A percentile compares a stretch with the other conserved stretches of the same genome.
Conservation (phyloP, 2,888 invertebrate species). For the Macrophya alboannulata region DNA sequence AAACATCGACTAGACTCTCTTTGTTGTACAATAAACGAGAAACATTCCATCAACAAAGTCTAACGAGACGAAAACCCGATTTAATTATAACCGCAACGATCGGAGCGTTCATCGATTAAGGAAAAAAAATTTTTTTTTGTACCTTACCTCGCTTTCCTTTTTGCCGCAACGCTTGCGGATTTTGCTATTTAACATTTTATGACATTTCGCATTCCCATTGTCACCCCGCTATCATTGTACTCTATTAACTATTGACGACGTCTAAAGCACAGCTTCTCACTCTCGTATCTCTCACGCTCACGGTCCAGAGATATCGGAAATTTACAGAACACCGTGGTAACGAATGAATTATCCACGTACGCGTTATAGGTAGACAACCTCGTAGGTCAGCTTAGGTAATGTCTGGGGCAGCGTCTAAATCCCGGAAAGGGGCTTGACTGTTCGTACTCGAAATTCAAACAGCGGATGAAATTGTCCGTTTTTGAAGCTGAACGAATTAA, state of each 20-base stretch:
- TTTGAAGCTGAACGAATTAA: neutral
- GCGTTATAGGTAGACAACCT: constrained; percentile 44
- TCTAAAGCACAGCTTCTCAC: constrained; percentile 8
- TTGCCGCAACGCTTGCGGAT: neutral
- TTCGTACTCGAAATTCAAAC: neutral
- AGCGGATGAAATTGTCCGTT: neutral
- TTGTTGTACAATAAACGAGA: neutral
- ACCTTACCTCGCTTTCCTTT: neutral
- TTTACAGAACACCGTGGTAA: constrained; percentile 34
- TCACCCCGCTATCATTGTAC: constrained; percentile 35
- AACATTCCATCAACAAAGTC: neutral
- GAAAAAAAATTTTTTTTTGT: neutral
- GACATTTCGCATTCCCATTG: neutral
- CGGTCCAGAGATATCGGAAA: constrained; percentile 48
- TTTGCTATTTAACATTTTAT: neutral
- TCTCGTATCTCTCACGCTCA: neutral
- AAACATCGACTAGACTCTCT: neutral
- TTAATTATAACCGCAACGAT: neutral
- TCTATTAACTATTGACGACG: constrained; percentile 29
- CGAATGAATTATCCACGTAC: constrained; percentile 44
- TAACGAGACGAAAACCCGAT: neutral
- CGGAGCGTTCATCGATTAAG: neutral
- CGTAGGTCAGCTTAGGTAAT: constrained; percentile 46
- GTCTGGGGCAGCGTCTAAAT: constrained; percentile 36
- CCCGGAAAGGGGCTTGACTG: neutral